Conservation (phyloP, 2,888 invertebrate species). For the Tigriopus californicus region DNA sequence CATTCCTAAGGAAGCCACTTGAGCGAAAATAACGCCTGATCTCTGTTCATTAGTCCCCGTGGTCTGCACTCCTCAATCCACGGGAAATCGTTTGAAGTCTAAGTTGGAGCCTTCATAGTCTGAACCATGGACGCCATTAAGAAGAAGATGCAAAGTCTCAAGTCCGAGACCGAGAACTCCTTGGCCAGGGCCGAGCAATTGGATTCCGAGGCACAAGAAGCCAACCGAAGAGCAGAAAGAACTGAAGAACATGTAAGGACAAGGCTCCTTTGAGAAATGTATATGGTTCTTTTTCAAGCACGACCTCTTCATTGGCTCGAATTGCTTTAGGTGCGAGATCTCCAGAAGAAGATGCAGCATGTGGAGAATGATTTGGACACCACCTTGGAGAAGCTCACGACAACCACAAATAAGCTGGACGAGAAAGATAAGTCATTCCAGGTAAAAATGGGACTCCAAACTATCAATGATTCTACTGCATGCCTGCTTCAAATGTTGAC, state of each 20-base stretch:
- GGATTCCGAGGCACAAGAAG: constrained; percentile 11
- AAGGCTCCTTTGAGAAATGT: neutral
- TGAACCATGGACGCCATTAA: constrained; percentile 98
- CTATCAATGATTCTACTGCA: neutral
- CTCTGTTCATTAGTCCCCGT: too few species aligned
- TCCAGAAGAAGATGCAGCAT: constrained; percentile 98
- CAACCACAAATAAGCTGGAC: constrained; percentile 88
- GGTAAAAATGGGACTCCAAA: too few species aligned
- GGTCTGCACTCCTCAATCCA: too few species aligned
- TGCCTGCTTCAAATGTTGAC: too few species aligned
- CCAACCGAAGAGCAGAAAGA: constrained; percentile 11
- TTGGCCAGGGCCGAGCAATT: constrained; percentile 12
- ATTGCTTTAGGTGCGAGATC: constrained; percentile 22
- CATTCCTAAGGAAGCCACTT: too few species aligned
- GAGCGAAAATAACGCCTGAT: too few species aligned
- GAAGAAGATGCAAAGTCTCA: constrained; percentile 88
- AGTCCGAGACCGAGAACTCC: constrained; percentile 15
- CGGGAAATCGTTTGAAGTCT: too few species aligned
- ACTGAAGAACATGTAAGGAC: constrained; percentile 4
- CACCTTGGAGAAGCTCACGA: constrained; percentile 85
- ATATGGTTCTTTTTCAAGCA: neutral
- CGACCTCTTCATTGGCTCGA: neutral
- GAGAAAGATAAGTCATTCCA: constrained; percentile 94
- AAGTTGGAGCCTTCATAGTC: too few species aligned
- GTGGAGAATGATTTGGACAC: constrained; percentile 97